Base-by-base conservation (phyloP, 2,888 invertebrate genomes). In the Cynaeus angustus region DNA sequence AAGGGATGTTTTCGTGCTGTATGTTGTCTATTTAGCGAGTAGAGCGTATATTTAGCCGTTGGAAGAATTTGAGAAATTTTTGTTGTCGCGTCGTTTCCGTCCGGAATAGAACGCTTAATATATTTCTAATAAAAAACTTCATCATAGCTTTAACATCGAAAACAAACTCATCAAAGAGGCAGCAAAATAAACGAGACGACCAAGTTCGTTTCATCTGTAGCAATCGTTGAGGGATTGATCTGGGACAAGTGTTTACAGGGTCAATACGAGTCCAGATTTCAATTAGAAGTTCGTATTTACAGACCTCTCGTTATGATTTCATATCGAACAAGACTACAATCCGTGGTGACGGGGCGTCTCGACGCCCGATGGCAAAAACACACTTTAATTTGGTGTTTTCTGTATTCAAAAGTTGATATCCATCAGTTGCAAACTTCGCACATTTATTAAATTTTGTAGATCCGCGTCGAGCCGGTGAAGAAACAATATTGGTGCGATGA, bases 271-370 rank as follows among this genome's bases (percentile, higher is more conserved):
- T 79, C 84, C 83, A 83, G 83, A 83, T 84, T 84, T 85, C 84
- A 85, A 85, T 85, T 85, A 85, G 85, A 82, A 81, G 79, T 78
- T 81, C 78, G 80, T 84, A 84, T 85, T 85, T 85, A 81, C 84
- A 76, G 72, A 83, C 80, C 85, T 83, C 85, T 85, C 84, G 85
- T 84, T 84, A 85, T 84, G 84, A 85, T 84, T 85, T 84, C 84
- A 85, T 85, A 85, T 84, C 83, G 83, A 77, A 83, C 83, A 83
- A 83, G 80, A 71, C 72, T 74, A 70, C 70, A n/a, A 33, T 7
- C 9, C 9, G 33, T n/a, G 33, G 33, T n/a, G 33, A 21, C 21
- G 33, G 33, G 7, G 33, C 33, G 33, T 7, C 33, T 7, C n/a
- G 33, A 33, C 33, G 33, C 41, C 6, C 41, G 12, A 12, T 12